These are phyloP conservation scores for Mola mola DNA, from an alignment of 2,113 vertebrate species.

Conservation along the genomic window DNA sequence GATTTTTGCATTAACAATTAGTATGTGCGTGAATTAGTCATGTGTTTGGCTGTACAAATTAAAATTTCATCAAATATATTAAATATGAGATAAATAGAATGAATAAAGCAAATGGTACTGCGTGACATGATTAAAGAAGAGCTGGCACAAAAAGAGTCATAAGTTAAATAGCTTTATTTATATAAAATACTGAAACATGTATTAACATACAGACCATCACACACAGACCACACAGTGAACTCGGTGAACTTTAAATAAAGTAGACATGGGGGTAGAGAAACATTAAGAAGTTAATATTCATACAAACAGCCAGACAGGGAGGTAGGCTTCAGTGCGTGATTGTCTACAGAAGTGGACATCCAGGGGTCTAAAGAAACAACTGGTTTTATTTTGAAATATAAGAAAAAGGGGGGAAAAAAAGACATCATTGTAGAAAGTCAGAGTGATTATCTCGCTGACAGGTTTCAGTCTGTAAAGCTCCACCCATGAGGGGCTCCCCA, in stretches of 20 bases:
- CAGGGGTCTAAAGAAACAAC: constrained; percentile 30
- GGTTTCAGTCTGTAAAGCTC: constrained; percentile 32
- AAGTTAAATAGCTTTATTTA: constrained; percentile 75
- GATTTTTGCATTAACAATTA: too few relatives aligned
- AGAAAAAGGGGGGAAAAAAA: background rate
- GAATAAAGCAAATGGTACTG: too few relatives aligned
- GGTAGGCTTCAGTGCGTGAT: constrained; percentile 54
- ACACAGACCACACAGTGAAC: constrained; percentile 40
- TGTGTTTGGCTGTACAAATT: too few relatives aligned
- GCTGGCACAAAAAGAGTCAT: constrained; percentile 5
- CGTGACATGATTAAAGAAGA: too few relatives aligned
- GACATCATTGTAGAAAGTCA: constrained; percentile 28
- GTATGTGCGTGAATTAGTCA: too few relatives aligned
- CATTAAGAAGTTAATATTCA: background rate
- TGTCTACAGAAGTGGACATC: constrained; percentile 50
- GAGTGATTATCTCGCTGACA: constrained; percentile 25
- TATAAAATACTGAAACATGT: constrained; percentile 68
- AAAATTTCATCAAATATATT: too few relatives aligned
- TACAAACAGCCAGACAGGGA: constrained; percentile 19
- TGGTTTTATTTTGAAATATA: background rate
- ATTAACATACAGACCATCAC: constrained; percentile 13
- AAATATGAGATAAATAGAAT: too few relatives aligned
- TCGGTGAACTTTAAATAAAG: constrained; percentile 48
- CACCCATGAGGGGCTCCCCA: background rate
- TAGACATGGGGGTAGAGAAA: constrained; percentile 22